These are phyloP conservation scores for Polyommatus icarus DNA, from an alignment of 2,888 invertebrate species.

Conservation along the genomic window DNA sequence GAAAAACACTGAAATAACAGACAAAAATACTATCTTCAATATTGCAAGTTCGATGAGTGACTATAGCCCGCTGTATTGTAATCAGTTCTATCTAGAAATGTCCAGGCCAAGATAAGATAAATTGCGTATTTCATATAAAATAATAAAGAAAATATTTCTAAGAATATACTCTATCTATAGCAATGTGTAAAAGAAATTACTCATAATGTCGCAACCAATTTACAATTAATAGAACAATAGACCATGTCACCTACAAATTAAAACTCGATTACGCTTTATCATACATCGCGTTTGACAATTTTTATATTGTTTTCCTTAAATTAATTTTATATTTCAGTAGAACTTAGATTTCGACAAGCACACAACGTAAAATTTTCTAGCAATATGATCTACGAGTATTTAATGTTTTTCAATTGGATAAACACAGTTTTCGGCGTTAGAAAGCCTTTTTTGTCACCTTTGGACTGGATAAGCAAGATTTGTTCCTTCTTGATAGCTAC, in stretches of 20 bases:
- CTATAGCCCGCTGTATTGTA: slow-evolving; percentile 15
- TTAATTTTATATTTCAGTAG: not conserved
- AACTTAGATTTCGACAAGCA: not conserved
- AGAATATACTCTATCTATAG: not conserved
- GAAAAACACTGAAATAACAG: slow-evolving; percentile 28
- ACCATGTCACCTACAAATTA: slow-evolving; percentile 22
- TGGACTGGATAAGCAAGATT: slow-evolving; percentile 38
- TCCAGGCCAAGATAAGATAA: slow-evolving; percentile 45
- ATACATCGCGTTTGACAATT: not conserved
- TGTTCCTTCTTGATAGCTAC: slow-evolving; percentile 47
- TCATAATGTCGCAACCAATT: not conserved
- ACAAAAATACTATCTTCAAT: slow-evolving; percentile 26
- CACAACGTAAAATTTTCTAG: not conserved
- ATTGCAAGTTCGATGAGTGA: slow-evolving; percentile 33
- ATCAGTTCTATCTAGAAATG: slow-evolving; percentile 23
- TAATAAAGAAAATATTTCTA: slow-evolving; percentile 8
- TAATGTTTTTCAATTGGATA: slow-evolving; percentile 46
- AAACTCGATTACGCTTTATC: not conserved
- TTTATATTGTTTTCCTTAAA: not conserved
- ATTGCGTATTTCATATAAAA: slow-evolving; percentile 22
- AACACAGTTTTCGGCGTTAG: slow-evolving; percentile 48
- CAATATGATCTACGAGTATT: slow-evolving; percentile 50
- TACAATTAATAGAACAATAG: not conserved
- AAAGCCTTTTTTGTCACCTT: slow-evolving; percentile 45
- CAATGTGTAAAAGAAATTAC: not conserved